Evolutionary conservation across 1,140 invertebrate genomes (phyloP).

Genomic region (Elymnias hypermnestra): DNA sequence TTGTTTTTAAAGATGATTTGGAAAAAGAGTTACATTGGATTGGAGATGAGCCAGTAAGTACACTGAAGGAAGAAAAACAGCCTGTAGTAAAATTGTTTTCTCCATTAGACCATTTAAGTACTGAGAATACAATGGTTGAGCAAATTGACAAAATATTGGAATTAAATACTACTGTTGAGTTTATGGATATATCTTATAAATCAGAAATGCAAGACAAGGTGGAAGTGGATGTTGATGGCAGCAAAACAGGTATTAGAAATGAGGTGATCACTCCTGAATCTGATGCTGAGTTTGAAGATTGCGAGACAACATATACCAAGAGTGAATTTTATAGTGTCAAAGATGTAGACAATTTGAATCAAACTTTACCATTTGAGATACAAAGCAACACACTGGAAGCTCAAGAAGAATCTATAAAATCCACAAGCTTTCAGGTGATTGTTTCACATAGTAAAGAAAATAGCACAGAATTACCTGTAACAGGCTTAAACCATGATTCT

Average conservation of each 20-base stretch:
- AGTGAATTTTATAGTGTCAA: slow-evolving; percentile 18
- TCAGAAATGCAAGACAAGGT: slow-evolving; percentile 33
- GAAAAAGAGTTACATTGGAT: slow-evolving; percentile 62
- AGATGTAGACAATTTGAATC: slow-evolving; percentile 12
- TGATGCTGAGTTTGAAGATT: slow-evolving; percentile 61
- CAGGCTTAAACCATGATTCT: too few species aligned
- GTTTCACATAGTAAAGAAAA: too few species aligned
- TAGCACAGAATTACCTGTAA: too few species aligned
- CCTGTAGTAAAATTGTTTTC: slow-evolving; percentile 53
- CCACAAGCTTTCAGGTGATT: too few species aligned
- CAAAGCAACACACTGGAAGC: too few species aligned
- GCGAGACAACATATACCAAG: slow-evolving; percentile 55
- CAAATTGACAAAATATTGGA: too few species aligned
- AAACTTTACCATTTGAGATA: neutral
- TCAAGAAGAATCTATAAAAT: too few species aligned
- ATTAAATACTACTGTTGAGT: slow-evolving; percentile 40
- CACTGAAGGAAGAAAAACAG: slow-evolving; percentile 60
- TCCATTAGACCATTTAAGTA: slow-evolving; percentile 22
- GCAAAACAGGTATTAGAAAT: slow-evolving; percentile 13
- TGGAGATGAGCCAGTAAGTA: slow-evolving; percentile 58
- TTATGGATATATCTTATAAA: slow-evolving; percentile 49
- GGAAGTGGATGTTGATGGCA: slow-evolving; percentile 23
- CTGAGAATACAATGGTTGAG: too few species aligned
- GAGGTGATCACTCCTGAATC: slow-evolving; percentile 30
- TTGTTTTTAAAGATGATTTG: slow-evolving; percentile 59